A percentile compares a stretch with the other conserved stretches of the same genome.
Conservation (phyloP, 2,113 vertebrate species). For the Pachycephala philippinensis region DNA sequence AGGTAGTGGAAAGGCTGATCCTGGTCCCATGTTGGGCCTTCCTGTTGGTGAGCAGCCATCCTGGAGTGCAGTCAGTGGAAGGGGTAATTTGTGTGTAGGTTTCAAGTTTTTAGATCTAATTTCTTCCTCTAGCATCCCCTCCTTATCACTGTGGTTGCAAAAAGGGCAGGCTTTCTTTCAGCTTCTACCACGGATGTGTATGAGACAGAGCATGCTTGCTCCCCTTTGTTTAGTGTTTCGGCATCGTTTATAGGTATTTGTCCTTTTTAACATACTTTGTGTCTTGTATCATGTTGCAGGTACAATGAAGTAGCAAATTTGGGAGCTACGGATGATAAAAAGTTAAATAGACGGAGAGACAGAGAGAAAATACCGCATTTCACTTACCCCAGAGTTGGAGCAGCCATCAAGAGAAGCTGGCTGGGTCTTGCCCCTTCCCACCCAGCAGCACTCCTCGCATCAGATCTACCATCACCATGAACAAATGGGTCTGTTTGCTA, state of each 20-base stretch:
- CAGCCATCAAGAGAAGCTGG: neutral
- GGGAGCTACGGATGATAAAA: neutral
- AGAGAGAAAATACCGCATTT: neutral
- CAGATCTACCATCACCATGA: neutral
- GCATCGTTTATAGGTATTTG: neutral
- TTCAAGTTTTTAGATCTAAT: neutral
- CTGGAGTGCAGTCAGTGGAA: neutral
- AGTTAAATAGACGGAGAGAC: neutral
- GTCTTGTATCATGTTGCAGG: neutral
- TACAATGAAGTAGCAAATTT: neutral
- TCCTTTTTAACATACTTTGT: neutral
- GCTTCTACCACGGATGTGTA: neutral
- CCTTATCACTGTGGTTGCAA: neutral
- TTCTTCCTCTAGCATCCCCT: neutral
- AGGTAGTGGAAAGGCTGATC: neutral
- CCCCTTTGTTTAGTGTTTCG: neutral
- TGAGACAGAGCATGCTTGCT: neutral
- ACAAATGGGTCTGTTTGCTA: neutral
- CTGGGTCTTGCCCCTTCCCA: neutral
- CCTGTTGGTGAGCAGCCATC: neutral
- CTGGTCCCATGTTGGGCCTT: rapidly evolving
- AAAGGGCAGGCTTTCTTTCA: neutral
- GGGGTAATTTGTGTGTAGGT: neutral
- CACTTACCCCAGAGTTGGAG: neutral
- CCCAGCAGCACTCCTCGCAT: rapidly evolving